A percentile compares a stretch with the other conserved stretches of the same genome.
These are phyloP conservation scores for Pontoporia blainvillei DNA, from an alignment of 2,113 vertebrate species.

Conservation along the genomic window DNA sequence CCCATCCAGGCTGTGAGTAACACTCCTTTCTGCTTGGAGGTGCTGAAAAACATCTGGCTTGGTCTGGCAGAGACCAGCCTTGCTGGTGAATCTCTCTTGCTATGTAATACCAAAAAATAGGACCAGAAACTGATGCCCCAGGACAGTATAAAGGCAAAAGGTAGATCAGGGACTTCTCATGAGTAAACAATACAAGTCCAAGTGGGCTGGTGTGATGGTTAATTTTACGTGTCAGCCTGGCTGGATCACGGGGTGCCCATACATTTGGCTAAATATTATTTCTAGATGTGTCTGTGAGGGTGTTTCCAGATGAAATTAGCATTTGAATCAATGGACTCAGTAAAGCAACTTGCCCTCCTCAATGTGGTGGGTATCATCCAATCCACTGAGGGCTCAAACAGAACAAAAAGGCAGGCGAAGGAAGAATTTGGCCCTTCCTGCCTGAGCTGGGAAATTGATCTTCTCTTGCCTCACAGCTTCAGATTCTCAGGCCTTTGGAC, in stretches of 20 bases:
- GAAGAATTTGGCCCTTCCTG: neutral
- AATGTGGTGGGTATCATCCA: neutral
- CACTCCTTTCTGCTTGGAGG: slow-evolving; percentile 14
- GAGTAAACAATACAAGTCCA: neutral
- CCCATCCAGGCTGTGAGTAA: neutral
- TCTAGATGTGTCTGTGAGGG: neutral
- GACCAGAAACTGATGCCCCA: neutral
- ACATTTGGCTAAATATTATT: neutral
- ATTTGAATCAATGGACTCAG: neutral
- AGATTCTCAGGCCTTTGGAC: neutral
- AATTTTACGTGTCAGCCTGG: neutral
- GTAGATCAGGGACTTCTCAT: neutral
- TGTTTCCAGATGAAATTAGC: neutral
- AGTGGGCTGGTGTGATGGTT: neutral
- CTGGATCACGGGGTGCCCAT: neutral
- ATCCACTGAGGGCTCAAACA: neutral
- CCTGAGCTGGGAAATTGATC: neutral
- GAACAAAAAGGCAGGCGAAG: neutral
- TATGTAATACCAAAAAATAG: neutral
- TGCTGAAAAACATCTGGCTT: slow-evolving; percentile 40
- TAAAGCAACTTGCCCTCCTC: neutral
- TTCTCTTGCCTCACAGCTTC: neutral
- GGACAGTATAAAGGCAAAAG: neutral
- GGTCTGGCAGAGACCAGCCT: neutral
- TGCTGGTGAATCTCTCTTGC: neutral